Conservation (phyloP, 92 coral and sea anemone genomes). For the Isaurus tuberculatus region DNA sequence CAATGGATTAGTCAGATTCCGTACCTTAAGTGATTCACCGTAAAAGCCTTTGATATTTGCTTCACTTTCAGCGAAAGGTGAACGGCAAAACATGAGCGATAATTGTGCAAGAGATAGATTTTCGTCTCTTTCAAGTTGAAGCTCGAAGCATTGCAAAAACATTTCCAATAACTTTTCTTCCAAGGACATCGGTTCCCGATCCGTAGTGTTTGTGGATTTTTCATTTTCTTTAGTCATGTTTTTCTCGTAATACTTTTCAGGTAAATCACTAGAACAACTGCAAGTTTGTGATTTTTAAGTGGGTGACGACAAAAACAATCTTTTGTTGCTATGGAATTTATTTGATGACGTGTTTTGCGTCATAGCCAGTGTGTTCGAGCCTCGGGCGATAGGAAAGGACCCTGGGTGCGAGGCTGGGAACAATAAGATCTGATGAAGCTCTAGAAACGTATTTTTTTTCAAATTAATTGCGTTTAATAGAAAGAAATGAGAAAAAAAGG, state of each 20-base stretch:
- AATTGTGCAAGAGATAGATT: slow-evolving; percentile 21
- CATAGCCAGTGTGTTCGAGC: neutral
- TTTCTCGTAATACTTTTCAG: neutral
- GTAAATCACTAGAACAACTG: slow-evolving; percentile 18
- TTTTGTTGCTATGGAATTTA: slow-evolving; percentile 22
- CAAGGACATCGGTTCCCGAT: neutral
- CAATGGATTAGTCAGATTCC: slow-evolving; percentile 34
- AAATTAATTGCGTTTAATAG: neutral
- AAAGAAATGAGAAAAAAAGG: neutral
- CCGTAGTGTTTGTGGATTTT: neutral
- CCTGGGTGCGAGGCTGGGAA: neutral
- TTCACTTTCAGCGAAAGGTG: slow-evolving; percentile 24
- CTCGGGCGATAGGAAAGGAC: neutral
- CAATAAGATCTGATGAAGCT: too few species aligned
- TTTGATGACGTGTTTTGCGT: slow-evolving; percentile 10
- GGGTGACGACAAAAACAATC: slow-evolving; percentile 12
- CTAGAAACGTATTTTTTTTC: too few species aligned
- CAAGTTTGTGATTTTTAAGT: slow-evolving; percentile 2
- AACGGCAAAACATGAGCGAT: slow-evolving; percentile 41
- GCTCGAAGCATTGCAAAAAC: slow-evolving; percentile 38
- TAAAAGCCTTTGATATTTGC: neutral
- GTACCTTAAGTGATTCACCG: slow-evolving; percentile 31
- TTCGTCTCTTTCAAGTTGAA: slow-evolving; percentile 22
- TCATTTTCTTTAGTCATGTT: slow-evolving; percentile 21
- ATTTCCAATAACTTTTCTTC: slow-evolving; percentile 2